A percentile compares a stretch with the other conserved stretches of the same genome.
phyloP scores from a whole-genome alignment of 37 sponge, comb jelly and placozoan genomes.

The Cliona cf. orientalis region DNA sequence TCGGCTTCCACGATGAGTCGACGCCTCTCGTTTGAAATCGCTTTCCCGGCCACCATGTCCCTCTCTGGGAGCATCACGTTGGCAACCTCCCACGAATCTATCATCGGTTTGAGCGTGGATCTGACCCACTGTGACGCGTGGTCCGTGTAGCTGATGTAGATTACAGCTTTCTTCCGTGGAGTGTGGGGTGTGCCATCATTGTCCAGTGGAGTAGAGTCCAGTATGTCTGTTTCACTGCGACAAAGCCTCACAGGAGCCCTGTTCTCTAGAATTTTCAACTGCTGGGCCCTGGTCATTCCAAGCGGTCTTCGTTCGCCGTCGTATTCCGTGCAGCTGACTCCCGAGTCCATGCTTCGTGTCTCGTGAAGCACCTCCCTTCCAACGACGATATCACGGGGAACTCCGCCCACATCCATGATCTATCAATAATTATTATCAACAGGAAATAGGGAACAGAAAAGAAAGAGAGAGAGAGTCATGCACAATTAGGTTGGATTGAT shows the following conservation, averaged over 20 bases:
- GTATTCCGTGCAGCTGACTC: too few species aligned
- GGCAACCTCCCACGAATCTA: not conserved
- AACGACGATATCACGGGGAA: too few species aligned
- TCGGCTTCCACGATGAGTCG: slow-evolving; percentile 36
- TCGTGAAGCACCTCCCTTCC: too few species aligned
- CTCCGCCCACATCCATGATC: too few species aligned
- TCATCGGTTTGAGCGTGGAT: slow-evolving; percentile 6
- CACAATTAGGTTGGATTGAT: too few species aligned
- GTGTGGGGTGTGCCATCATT: not conserved
- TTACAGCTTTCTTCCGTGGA: not conserved
- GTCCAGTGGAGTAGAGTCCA: too few species aligned
- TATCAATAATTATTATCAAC: too few species aligned
- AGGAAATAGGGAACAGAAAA: too few species aligned
- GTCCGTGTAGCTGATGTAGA: slow-evolving; percentile 48
- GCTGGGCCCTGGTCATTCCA: too few species aligned
- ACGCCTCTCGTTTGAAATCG: slow-evolving; percentile 30
- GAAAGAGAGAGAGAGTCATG: too few species aligned
- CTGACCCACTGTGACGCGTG: not conserved
- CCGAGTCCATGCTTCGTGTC: too few species aligned
- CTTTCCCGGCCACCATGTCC: slow-evolving; percentile 33
- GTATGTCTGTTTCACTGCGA: not conserved
- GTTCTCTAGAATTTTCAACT: not conserved
- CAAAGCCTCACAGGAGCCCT: not conserved
- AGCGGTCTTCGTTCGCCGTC: too few species aligned
- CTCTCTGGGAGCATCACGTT: slow-evolving; percentile 21